phyloP scores from a whole-genome alignment of 2,888 invertebrate species.

The Euplexia lucipara region DNA sequence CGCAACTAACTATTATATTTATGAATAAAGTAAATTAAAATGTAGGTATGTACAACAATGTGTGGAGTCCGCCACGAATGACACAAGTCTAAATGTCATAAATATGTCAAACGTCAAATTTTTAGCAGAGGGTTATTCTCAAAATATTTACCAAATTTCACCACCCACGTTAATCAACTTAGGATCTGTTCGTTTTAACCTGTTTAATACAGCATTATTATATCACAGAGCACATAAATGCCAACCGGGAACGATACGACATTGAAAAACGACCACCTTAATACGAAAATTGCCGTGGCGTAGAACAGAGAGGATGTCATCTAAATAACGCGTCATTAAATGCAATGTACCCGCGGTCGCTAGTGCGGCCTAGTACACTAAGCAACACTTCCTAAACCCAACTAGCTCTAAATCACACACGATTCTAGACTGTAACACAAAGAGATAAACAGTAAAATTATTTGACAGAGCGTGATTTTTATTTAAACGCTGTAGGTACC shows the following conservation, averaged over 20 bases:
- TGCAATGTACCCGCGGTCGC: conserved; percentile 57
- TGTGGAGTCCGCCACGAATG: no score
- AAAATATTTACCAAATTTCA: background rate
- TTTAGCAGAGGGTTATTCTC: background rate
- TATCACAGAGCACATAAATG: conserved; percentile 29
- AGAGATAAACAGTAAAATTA: background rate
- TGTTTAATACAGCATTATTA: conserved; percentile 8
- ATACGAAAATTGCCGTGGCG: conserved; percentile 71
- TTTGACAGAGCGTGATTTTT: conserved; percentile 5
- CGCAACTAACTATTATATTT: conserved; percentile 3
- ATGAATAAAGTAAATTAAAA: background rate
- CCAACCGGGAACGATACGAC: conserved; percentile 58
- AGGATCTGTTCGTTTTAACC: background rate
- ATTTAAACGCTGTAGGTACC: conserved; percentile 4
- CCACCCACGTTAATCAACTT: background rate
- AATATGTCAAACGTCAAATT: conserved; percentile 1
- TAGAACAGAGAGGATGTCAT: conserved; percentile 72
- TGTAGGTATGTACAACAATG: no score
- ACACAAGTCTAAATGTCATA: no score
- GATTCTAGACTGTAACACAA: conserved; percentile 24
- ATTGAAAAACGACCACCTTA: conserved; percentile 69
- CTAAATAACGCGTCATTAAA: conserved; percentile 66
- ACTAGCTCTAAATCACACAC: background rate
- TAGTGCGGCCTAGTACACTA: conserved; percentile 30
- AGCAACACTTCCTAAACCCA: conserved; percentile 37